These are phyloP conservation scores for Scaptodrosophila latifasciaeformis DNA, from an alignment of 2,888 invertebrate species.

Conservation along the genomic window DNA sequence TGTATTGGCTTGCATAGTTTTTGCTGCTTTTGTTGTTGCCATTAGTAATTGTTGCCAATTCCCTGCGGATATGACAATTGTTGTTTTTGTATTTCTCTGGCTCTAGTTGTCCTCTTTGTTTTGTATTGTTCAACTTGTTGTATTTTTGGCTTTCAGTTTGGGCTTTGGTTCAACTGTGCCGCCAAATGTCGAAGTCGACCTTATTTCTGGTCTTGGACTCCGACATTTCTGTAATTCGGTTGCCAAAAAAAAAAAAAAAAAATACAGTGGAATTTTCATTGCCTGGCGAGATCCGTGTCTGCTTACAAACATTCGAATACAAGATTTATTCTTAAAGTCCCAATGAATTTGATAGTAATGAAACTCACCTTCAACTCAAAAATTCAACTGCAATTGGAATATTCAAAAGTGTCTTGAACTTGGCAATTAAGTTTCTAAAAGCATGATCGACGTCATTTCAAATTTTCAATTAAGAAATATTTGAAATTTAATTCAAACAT, in stretches of 20 bases:
- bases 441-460: conserved; percentile 37
- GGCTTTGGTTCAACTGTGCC: conserved; percentile 33
- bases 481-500: conserved; percentile 52
- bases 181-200: conserved; percentile 25
- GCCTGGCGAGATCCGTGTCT: too few relatives aligned
- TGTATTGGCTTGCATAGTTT: conserved; percentile 13
- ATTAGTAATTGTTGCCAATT: conserved; percentile 60
- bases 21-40: conserved; percentile 30
- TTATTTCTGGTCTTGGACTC: conserved; percentile 50
- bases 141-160: conserved; percentile 26
- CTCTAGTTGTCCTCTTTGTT: conserved; percentile 16
- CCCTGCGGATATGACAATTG: conserved; percentile 53
- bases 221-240: conserved; percentile 12
- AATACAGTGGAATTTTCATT: conserved; percentile 9
- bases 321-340: neutral
- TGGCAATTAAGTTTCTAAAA: conserved; percentile 35
- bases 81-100: conserved; percentile 35
- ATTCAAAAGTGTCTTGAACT: conserved; percentile 35
- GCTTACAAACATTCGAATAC: neutral
- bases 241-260: conserved; percentile 18
- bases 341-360: conserved; percentile 29
- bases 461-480: conserved; percentile 61
- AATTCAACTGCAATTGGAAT: conserved; percentile 27
- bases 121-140: conserved; percentile 44
- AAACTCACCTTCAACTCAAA: conserved; percentile 51